Evolutionary conservation across 2,888 invertebrate species (phyloP).

Genomic region (Osmoderma eremita): DNA sequence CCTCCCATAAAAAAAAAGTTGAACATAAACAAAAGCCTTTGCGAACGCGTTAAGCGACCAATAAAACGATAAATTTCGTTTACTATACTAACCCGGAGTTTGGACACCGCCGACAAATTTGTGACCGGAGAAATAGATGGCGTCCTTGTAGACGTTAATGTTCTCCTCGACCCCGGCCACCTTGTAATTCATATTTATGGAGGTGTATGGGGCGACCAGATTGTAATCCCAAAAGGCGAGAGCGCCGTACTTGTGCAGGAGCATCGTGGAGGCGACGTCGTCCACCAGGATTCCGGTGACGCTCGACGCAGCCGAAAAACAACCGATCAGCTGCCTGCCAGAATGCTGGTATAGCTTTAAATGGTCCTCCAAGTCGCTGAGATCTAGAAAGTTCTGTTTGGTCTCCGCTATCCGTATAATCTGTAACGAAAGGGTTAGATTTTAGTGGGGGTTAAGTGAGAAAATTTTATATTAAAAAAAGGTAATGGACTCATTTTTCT

Average conservation of each 20-base stretch:
- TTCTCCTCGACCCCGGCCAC: conserved; percentile 74
- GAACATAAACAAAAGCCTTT: not conserved
- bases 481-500: too few species aligned
- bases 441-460: too few species aligned
- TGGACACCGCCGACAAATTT: conserved; percentile 92
- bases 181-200: conserved; percentile 86
- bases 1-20: not conserved
- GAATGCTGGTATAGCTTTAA: conserved; percentile 71
- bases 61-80: not conserved
- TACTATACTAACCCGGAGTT: conserved; percentile 71
- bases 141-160: conserved; percentile 83
- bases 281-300: conserved; percentile 89
- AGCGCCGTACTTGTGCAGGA: conserved; percentile 85
- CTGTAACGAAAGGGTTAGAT: conserved; percentile 63
- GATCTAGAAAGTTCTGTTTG: conserved; percentile 81
- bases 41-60: not conserved
- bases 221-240: conserved; percentile 92
- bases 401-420: conserved; percentile 83
- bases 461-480: too few species aligned
- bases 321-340: conserved; percentile 80
- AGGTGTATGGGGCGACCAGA: conserved; percentile 81
- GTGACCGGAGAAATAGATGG: conserved; percentile 88
- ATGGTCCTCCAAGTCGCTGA: conserved; percentile 78
- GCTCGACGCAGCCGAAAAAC: conserved; percentile 87
- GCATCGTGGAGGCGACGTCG: conserved; percentile 81